Evolutionary conservation across 30 jellyfish, hydroid and myxozoan species (phyloP), one percentile per base, ranked within the genome.

Genomic region (Aurelia sp.): DNA sequence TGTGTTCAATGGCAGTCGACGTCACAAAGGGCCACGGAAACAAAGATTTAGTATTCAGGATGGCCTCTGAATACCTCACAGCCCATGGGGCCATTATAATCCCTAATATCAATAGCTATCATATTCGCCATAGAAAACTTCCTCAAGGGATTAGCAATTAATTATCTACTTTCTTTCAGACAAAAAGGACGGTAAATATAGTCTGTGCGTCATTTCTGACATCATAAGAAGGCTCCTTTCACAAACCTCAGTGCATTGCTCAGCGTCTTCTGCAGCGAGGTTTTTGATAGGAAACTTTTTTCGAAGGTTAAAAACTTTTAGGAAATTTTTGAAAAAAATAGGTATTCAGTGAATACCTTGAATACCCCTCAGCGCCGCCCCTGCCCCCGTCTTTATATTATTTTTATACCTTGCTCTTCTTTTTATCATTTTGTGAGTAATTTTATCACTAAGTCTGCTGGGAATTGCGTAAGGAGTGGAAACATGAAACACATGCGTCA

Each of bases 301-400:
- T 65, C n/a, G 47, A 65, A 33, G 27, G 17, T 35, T 35, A 35
- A 35, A 3, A 35, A 35, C 3, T 35, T 2, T 35, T 35, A 35
- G 44, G 44, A 35, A 13, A 65, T 65, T 13, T 15, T 15, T 65
- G 77, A 50, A 50, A 71, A 71, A 71, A 71, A 35, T 71, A 71
- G 82, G 82, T 71, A 48, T 71, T 71, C 82, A 71, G 3, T 13
- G 65, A 71, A 71, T 71, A 71, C 82, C 82, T 71, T 71, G 82
- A 71, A 71, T 71, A 71, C 82, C 82, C 82, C 66, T 71, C 82
- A 71, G 82, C 82, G 82, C 82, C 82, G 82, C 82, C 82, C 82
- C 82, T 35, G 44, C n/a, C n/a, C n/a, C n/a, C n/a, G n/a, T n/a
- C n/a, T n/a, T n/a, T n/a, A n/a, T n/a, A n/a, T n/a, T n/a, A n/a